phyloP scores from a whole-genome alignment of 2,113 vertebrate genomes.

The Nothoprocta pentlandii region DNA sequence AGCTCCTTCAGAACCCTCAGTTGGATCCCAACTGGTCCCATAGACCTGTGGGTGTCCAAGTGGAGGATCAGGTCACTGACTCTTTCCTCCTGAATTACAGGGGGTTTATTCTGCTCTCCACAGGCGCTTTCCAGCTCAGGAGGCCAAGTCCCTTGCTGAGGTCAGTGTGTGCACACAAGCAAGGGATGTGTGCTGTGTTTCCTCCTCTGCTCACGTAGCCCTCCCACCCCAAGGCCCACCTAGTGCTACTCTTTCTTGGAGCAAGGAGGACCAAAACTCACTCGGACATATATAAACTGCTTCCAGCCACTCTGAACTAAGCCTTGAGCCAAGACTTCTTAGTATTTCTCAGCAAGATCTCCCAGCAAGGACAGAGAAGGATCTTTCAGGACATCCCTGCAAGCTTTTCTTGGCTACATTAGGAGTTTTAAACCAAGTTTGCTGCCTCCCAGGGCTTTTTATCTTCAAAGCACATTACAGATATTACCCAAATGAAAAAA shows the following conservation, averaged over 20 bases:
- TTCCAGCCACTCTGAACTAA: neutral
- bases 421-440: conserved; percentile 7
- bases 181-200: neutral
- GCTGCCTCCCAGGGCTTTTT: neutral
- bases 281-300: neutral
- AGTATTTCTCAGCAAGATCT: neutral
- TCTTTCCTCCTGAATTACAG: too few relatives aligned
- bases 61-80: too few relatives aligned
- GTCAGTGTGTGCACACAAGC: neutral
- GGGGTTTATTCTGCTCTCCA: too few relatives aligned
- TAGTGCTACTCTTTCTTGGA: neutral
- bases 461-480: neutral
- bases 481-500: neutral
- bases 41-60: too few relatives aligned
- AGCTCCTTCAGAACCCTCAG: too few relatives aligned
- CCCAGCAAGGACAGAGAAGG: neutral
- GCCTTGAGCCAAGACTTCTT: neutral
- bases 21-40: too few relatives aligned
- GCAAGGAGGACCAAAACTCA: neutral
- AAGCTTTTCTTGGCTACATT: neutral
- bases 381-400: neutral
- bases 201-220: neutral
- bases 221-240: neutral
- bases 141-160: neutral
- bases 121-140: too few relatives aligned